Base-by-base conservation (phyloP, 2,113 vertebrate genomes). In the Perca schrenkii region DNA sequence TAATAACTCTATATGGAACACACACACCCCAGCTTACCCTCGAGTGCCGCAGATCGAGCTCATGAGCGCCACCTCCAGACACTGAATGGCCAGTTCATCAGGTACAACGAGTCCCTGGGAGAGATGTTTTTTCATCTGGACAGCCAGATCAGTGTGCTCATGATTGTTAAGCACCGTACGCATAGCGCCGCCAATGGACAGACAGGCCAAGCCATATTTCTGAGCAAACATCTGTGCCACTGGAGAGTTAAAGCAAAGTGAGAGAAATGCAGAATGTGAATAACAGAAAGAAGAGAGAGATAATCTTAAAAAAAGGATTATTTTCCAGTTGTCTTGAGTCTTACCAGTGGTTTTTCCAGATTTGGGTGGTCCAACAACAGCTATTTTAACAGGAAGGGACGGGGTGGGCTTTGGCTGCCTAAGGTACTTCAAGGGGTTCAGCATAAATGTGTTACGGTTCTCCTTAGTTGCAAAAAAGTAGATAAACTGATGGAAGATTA, bases 281-380 rank as follows among this genome's bases (percentile, higher is more conserved):
- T 6, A 6, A 63, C 22, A 6, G 31, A 64, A 21, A 65, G 16
- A 43, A 43, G n/a, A 68, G 2, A 73, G 21, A 17, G 6, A 43
- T 19, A 11, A 21, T 15, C 0, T 0, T 28, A 10, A 71, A 21
- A 63, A 7, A 40, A 40, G 10, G 10, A 46, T 25, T 0, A 43
- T 56, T 25, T 73, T 70, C 12, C 1, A 36, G 36, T 13, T 34
- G 8, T 67, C 7, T n/a, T 47, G 40, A 61, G 13, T 63, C 91
- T 86, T 91, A 99, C 98, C 94, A 92, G 97, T 97, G 52, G 96
- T 99, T 93, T 98, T 99, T 58, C 98, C 98, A 84, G 98, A 98
- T 93, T 98, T 99, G 69, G 98, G 97, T 82, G 97, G 97, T 75
- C 98, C 98, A 61, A 96, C 89, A 4, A 99, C 81, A 58, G 95